Conservation (phyloP, 2,888 invertebrate genomes). For the Ornithoptera priamus region DNA sequence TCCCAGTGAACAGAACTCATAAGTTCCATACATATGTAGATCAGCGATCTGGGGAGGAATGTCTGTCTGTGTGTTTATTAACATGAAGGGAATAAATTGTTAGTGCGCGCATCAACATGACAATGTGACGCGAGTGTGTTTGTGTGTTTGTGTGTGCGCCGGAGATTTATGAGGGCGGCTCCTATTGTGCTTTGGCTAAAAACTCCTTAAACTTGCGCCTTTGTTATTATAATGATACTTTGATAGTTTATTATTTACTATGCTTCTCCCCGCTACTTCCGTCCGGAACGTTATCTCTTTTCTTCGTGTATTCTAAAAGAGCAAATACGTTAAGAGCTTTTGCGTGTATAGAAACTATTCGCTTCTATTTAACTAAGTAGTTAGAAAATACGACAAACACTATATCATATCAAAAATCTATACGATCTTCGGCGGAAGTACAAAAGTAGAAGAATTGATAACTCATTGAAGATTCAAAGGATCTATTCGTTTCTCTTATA, state of each 20-base stretch:
- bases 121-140: conserved; percentile 4
- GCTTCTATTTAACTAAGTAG: too few relatives aligned
- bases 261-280: too few relatives aligned
- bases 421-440: too few relatives aligned
- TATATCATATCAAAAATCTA: too few relatives aligned
- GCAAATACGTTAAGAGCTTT: too few relatives aligned
- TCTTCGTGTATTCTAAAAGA: too few relatives aligned
- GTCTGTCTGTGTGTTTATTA: not conserved
- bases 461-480: too few relatives aligned
- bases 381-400: too few relatives aligned
- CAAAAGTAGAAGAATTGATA: too few relatives aligned
- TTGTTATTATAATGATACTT: conserved; percentile 18
- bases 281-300: too few relatives aligned
- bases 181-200: conserved; percentile 8
- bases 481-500: too few relatives aligned
- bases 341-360: too few relatives aligned
- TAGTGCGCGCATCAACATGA: conserved; percentile 5
- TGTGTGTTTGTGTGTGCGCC: conserved; percentile 1
- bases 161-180: conserved; percentile 13
- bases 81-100: not conserved
- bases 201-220: conserved; percentile 18
- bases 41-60: not conserved
- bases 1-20: not conserved
- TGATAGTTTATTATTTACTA: conserved; percentile 14
- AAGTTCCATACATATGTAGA: conserved; percentile 6